Evolutionary conservation across 1,140 invertebrate species (phyloP), one percentile per base, ranked within the genome.

Genomic region (Atta cephalotes): DNA sequence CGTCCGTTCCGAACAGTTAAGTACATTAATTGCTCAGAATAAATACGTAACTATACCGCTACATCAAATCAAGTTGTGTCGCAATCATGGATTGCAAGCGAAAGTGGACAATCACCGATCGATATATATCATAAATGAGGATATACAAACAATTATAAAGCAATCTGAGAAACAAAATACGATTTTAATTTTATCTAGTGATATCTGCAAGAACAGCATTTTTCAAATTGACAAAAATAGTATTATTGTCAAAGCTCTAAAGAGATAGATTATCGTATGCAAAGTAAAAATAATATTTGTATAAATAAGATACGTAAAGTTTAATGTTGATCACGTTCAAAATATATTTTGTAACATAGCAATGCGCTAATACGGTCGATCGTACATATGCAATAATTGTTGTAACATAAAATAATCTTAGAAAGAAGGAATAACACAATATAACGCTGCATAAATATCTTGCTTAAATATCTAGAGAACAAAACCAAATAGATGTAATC

Each of bases 131-230:
- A 79, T 94, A 18, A 93, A 93, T 49, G 93, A 93, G 65, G 87
- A 92, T 5, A 70, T 92, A 53, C 94, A 93, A 82, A 91, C 92
- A 71, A 88, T 94, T n/a, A 39, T 94, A 21, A 88, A 93, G 0
- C 93, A 94, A 84, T 92, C 92, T 85, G 93, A 92, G 6, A 94
- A 94, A 56, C 93, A 95, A 60, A 93, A 89, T 65, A 90, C 94
- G 3, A 93, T 95, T 81, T 89, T 95, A 25, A 87, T 95, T 51
- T 78, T 95, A 18, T 87, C 92, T 6, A 93, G 90, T 65, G 89
- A 92, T 70, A 68, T 35, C 85, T 91, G 85, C 74, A 91, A 91
- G 89, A 94, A 87, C 86, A 81, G 74, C 56, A 74, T 93, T 62
- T 90, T 94, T 60, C 91, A 93, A 88, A 88, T 94, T 68, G 92